Evolutionary conservation across 2,797 vertebrate genomes (phyloP).

Genomic region (Sternarchorhynchus goeldii): DNA sequence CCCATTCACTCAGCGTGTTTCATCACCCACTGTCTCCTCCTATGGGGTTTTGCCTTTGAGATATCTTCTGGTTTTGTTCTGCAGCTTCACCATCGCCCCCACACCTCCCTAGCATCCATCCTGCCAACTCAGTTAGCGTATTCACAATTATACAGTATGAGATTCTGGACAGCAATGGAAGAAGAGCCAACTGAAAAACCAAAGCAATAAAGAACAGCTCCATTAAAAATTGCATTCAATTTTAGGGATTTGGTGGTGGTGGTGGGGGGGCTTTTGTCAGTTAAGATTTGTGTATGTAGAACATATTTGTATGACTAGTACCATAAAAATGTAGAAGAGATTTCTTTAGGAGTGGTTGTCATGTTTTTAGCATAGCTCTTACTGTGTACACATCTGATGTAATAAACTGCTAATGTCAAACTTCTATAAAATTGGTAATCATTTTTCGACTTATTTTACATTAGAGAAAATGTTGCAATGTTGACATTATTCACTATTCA

Average conservation of each 20-base stretch:
- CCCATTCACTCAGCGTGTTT: not conserved
- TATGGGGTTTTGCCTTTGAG: slow-evolving; percentile 6
- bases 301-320: slow-evolving; percentile 7
- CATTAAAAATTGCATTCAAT: not conserved
- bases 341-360: slow-evolving; percentile 4
- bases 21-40: not conserved
- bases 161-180: not conserved
- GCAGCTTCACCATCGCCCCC: not conserved
- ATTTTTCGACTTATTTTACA: slow-evolving; percentile 39
- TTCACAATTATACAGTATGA: not conserved
- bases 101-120: slow-evolving; percentile 6
- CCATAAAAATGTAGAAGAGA: not conserved
- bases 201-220: not conserved
- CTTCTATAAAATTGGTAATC: slow-evolving; percentile 43
- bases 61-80: slow-evolving; percentile 19
- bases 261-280: not conserved
- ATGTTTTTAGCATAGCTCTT: not conserved
- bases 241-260: slow-evolving; percentile 17
- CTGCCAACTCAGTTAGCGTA: no score
- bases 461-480: not conserved
- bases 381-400: slow-evolving; percentile 62
- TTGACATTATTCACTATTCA: not conserved
- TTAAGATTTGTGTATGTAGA: slow-evolving; percentile 1
- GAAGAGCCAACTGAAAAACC: not conserved
- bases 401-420: slow-evolving; percentile 64